These are phyloP conservation scores for Araneus ventricosus DNA, from an alignment of 1,140 invertebrate genomes.

Conservation along the genomic window DNA sequence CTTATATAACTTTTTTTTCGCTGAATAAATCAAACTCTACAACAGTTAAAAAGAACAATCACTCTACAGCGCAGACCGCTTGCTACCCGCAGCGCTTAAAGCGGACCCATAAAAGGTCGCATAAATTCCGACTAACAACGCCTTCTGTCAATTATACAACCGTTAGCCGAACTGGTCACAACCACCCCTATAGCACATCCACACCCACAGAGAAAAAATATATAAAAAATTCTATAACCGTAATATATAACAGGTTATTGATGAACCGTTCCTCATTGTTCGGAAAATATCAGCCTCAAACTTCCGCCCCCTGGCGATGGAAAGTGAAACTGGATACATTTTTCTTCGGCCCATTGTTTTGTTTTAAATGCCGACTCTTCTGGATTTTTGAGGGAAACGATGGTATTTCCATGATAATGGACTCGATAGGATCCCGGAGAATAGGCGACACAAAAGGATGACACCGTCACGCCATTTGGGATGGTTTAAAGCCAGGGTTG, in stretches of 20 bases:
- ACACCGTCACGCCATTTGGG: constrained; percentile 66
- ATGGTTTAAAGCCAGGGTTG: neutral
- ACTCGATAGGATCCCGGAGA: constrained; percentile 16
- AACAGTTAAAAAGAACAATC: neutral
- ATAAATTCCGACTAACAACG: constrained; percentile 51
- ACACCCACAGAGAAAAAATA: neutral
- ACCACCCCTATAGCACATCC: neutral
- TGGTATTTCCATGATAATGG: constrained; percentile 52
- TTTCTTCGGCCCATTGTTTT: constrained; percentile 63
- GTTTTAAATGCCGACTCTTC: constrained; percentile 59
- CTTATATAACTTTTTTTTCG: no score
- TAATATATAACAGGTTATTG: constrained; percentile 71
- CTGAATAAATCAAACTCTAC: no score
- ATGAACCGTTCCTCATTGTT: constrained; percentile 54
- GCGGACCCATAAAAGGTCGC: constrained; percentile 51
- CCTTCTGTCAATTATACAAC: constrained; percentile 54
- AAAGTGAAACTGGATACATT: constrained; percentile 72
- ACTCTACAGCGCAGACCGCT: neutral
- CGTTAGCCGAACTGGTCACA: constrained; percentile 19
- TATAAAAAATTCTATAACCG: neutral
- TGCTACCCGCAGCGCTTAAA: neutral
- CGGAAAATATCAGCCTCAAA: constrained; percentile 31
- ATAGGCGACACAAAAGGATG: constrained; percentile 54
- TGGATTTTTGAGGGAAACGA: constrained; percentile 13
- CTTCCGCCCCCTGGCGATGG: constrained; percentile 52